Conservation (phyloP, 2,113 vertebrate species). For the Brachyhypopomus occidentalis region DNA sequence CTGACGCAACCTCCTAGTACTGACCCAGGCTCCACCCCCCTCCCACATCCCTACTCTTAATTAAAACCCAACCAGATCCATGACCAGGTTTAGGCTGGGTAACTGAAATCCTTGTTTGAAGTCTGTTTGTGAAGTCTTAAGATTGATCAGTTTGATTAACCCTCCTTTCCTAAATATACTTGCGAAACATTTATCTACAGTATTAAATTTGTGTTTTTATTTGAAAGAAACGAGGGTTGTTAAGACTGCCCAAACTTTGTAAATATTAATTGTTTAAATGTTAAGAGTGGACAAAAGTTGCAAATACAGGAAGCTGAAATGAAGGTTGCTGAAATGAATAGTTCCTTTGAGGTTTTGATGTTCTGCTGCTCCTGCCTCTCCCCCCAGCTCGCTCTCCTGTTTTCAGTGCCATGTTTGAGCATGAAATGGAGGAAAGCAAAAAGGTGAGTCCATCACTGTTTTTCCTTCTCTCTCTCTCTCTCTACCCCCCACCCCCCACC, state of each 20-base stretch:
- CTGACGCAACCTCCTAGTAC: too few species aligned
- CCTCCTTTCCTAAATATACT: not conserved
- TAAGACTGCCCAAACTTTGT: too few species aligned
- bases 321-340: too few species aligned
- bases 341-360: too few species aligned
- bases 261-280: not conserved
- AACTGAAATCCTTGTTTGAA: too few species aligned
- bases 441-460: constrained; percentile 75
- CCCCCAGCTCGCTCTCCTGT: constrained; percentile 84
- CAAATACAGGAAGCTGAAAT: too few species aligned
- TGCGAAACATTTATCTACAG: not conserved
- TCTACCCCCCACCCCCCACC: not conserved
- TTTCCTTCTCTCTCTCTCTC: not conserved
- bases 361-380: not conserved
- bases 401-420: constrained; percentile 93
- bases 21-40: too few species aligned
- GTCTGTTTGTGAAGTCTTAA: too few species aligned
- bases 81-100: too few species aligned
- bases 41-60: too few species aligned
- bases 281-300: too few species aligned
- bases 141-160: constrained; percentile 2
- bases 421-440: constrained; percentile 91
- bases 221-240: not conserved
- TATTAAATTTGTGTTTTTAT: not conserved
- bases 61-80: too few species aligned